These are phyloP conservation scores for Corythaeola cristata DNA, from an alignment of 2,113 vertebrate species.

Conservation along the genomic window DNA sequence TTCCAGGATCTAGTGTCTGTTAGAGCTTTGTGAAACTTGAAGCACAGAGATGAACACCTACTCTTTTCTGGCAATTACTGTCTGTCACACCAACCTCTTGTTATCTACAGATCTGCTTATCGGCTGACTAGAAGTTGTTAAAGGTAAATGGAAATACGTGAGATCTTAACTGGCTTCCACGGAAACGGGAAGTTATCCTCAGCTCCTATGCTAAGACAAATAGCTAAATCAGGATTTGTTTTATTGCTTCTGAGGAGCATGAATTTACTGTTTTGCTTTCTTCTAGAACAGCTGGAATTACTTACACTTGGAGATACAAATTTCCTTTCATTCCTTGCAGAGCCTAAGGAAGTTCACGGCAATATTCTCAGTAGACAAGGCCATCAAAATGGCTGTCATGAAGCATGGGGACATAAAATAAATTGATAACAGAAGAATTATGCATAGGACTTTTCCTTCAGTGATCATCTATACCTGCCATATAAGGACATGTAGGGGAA, in stretches of 20 bases:
- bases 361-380: neutral
- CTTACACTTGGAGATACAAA: neutral
- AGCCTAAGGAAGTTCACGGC: neutral
- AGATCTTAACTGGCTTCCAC: neutral
- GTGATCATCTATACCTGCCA: neutral
- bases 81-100: neutral
- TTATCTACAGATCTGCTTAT: neutral
- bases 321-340: conserved; percentile 6
- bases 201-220: neutral
- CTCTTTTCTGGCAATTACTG: neutral
- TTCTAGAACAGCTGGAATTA: neutral
- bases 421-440: conserved; percentile 5
- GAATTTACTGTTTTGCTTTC: neutral
- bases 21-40: neutral
- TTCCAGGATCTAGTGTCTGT: neutral
- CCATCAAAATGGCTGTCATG: conserved; percentile 16
- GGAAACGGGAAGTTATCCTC: neutral
- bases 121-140: neutral
- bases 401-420: neutral
- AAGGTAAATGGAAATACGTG: neutral
- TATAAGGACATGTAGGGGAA: conserved; percentile 32
- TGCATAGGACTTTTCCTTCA: neutral
- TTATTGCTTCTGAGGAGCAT: neutral
- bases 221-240: neutral
- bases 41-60: neutral